Evolutionary conservation across 1,140 invertebrate genomes (phyloP).

Genomic region (Lepidurus packardi): DNA sequence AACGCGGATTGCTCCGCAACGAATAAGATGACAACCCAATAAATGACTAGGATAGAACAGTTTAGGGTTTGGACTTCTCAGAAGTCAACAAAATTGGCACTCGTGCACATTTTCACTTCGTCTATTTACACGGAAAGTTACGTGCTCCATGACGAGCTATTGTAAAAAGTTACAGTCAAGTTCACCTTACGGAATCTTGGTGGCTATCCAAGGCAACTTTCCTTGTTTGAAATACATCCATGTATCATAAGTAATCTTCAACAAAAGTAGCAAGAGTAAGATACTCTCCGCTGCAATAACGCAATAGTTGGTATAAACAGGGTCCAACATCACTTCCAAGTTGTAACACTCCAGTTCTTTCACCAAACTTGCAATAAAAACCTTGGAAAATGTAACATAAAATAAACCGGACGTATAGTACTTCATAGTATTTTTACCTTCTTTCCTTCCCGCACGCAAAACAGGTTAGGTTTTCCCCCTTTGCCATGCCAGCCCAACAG

Average conservation of each 20-base stretch:
- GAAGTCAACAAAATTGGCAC: neutral
- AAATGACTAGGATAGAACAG: no score
- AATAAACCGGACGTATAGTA: neutral
- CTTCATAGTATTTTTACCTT: conserved; percentile 17
- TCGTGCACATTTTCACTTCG: neutral
- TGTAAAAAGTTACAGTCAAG: neutral
- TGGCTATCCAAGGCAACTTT: conserved; percentile 30
- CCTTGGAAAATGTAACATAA: neutral
- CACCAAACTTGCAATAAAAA: conserved; percentile 4
- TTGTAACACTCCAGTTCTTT: neutral
- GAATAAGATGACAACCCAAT: no score
- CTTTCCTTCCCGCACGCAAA: conserved; percentile 19
- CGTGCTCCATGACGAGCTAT: neutral
- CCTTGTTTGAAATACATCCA: conserved; percentile 24
- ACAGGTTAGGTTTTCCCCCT: neutral
- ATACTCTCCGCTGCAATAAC: conserved; percentile 6
- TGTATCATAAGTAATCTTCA: conserved; percentile 27
- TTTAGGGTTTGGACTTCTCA: no score
- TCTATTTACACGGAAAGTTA: neutral
- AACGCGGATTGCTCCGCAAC: no score
- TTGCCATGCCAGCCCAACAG: neutral
- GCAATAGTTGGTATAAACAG: neutral
- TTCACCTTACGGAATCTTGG: conserved; percentile 1
- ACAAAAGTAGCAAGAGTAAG: neutral
- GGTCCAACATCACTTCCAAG: neutral